Evolutionary conservation across 2,113 vertebrate genomes (phyloP).

Genomic region (Atrichornis clamosus): DNA sequence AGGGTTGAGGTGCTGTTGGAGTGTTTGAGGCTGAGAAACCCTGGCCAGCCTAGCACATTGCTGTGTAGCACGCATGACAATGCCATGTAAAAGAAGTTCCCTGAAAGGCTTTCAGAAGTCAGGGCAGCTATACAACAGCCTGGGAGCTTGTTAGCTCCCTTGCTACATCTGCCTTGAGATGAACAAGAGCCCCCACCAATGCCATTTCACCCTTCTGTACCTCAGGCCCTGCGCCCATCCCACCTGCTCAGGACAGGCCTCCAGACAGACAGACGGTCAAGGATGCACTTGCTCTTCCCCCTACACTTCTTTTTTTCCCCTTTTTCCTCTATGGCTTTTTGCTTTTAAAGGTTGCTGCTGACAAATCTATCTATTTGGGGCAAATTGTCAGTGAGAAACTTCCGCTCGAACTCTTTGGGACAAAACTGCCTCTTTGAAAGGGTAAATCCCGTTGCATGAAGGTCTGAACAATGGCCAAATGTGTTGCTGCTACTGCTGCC

Average conservation of each 20-base stretch:
- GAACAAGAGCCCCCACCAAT: slow-evolving; percentile 45
- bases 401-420: slow-evolving; percentile 99
- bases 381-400: slow-evolving; percentile 99
- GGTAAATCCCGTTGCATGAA: slow-evolving; percentile 98
- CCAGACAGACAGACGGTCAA: neutral
- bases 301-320: slow-evolving; percentile 29
- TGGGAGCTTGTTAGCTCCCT: slow-evolving; percentile 61
- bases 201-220: neutral
- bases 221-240: neutral
- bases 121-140: slow-evolving; percentile 49
- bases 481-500: slow-evolving; percentile 93
- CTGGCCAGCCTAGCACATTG: neutral
- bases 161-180: slow-evolving; percentile 58
- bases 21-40: neutral
- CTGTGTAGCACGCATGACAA: slow-evolving; percentile 51
- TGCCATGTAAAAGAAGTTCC: slow-evolving; percentile 40
- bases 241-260: slow-evolving; percentile 5
- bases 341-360: slow-evolving; percentile 90
- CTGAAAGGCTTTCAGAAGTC: slow-evolving; percentile 65
- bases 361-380: slow-evolving; percentile 99
- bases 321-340: slow-evolving; percentile 73
- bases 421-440: slow-evolving; percentile 99
- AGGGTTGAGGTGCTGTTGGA: neutral
- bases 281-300: slow-evolving; percentile 55
- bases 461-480: slow-evolving; percentile 97